Base-by-base conservation (phyloP, 1,140 invertebrate species). In the Brachionus rotundiformis region DNA sequence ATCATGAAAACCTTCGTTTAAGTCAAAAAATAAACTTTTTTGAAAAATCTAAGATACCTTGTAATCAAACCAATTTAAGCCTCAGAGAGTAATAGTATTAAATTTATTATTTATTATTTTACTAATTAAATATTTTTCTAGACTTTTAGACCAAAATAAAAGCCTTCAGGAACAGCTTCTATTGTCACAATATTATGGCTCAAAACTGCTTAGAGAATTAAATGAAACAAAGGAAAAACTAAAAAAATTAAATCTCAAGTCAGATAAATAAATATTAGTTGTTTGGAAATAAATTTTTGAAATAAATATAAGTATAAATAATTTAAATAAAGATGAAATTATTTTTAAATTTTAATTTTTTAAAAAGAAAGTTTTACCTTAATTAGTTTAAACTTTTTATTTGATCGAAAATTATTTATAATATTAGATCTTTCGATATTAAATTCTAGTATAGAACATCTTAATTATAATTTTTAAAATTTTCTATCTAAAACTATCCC, bases 161-260 rank as follows among this genome's bases (percentile, higher is more conserved):
- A 73, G 68, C n/a, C 68, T 73, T 3, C 5, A 73, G 44, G 68
- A 73, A 27, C 68, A 73, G n/a, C 39, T 73, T 44, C 25, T 73
- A 7, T 44, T 73, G 10, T 73, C 68, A 25, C 68, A 73, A 73
- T 44, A 73, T 44, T 73, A 73, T 31, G 68, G 68, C 3, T 41
- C 68, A 10, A 73, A 44, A 73, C 23, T 73, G 36, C 68, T 73
- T 19, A 41, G 23, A 73, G 68, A 73, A 25, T 44, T 73, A 44
- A 73, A 73, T 25, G 39, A 27, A 73, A 23, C 41, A 11, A 73
- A 73, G 29, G 39, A 73, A 44, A 73, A 73, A 44, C 39, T 73
- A 3, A 73, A 73, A 73, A 73, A 16, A 13, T 16, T 23, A 5
- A 23, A n/a, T 23, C n/a, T 41, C 2, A 41, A 41, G 5, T 41